Base-by-base conservation (phyloP, 2,113 vertebrate genomes). In the Trogon melanurus region DNA sequence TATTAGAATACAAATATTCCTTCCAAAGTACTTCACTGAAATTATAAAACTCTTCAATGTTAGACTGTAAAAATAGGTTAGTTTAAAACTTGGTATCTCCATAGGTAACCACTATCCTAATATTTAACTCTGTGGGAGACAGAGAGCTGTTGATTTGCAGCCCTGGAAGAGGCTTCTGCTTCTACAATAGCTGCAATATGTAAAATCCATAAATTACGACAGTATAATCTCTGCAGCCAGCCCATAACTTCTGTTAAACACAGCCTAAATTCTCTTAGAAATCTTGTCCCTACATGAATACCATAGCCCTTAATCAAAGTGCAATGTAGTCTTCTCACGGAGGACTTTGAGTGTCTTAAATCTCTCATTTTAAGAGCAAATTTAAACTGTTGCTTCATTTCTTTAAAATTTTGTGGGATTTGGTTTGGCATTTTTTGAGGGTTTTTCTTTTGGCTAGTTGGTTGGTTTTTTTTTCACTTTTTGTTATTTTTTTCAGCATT, bases 21-120 rank as follows among this genome's bases (percentile, higher is more conserved):
- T 96, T 90, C 36, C 72, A 91, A 95, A 91, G 57, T 89, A 96
- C 67, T 96, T 95, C 66, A 85, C 44, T 96, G 82, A 96, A 97
- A 96, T 95, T 96, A 76, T 41, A 83, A 90, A 94, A 81, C 50
- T 67, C 21, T 58, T 89, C 30, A 60, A 13, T 8, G 2, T 44
- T 94, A 69, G 6, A 14, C n/a, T 71, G 20, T 30, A 41, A 70
- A n/a, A 79, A 84, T 36, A 60, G 6, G 44, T 85, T 87, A 62
- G 41, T 85, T 89, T 85, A 20, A 56, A 64, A 72, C 30, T 62
- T 71, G 16, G 2, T 47, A 25, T 83, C 26, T 83, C 25, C 26
- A 15, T 57, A 69, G 34, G 16, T 86, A 83, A 75, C 38, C 27
- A 11, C 69, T 66, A 45, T 2, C 11, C 26, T 66, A 29, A 45